Percentiles rank a stretch among this genome's conserved stretches.
phyloP scores from a whole-genome alignment of 2,113 vertebrate species.

The Morone chrysops region DNA sequence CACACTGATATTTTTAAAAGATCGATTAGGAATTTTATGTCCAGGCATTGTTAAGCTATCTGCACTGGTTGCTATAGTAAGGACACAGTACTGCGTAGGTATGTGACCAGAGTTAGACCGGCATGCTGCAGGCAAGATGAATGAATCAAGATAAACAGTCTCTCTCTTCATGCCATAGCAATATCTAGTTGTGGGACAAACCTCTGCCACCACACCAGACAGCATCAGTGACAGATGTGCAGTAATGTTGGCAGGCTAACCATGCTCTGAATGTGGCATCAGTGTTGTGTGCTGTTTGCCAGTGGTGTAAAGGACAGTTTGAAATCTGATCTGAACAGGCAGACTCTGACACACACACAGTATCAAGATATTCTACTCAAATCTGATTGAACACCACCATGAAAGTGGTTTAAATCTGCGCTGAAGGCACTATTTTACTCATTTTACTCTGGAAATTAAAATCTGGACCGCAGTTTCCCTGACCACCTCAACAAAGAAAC shows the following conservation, averaged over 20 bases:
- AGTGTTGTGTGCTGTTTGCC: constrained; percentile 23
- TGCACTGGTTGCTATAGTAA: constrained; percentile 27
- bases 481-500: constrained; percentile 19
- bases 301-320: constrained; percentile 39
- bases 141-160: constrained; percentile 1
- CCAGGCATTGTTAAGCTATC: constrained; percentile 13
- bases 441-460: constrained; percentile 12
- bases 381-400: constrained; percentile 20
- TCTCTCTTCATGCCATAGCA: constrained; percentile 6
- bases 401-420: no score
- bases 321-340: constrained; percentile 47
- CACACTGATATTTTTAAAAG: constrained; percentile 23
- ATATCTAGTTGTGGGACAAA: constrained; percentile 34
- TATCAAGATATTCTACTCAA: constrained; percentile 23
- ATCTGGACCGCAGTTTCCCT: constrained; percentile 10
- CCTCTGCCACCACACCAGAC: constrained; percentile 31
- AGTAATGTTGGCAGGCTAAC: constrained; percentile 46
- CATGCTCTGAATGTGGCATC: constrained; percentile 56
- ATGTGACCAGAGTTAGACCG: constrained; percentile 19
- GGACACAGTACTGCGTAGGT: constrained; percentile 19
- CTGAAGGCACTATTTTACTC: neutral
- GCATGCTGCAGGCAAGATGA: constrained; percentile 24
- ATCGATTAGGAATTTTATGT: constrained; percentile 18
- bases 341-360: constrained; percentile 21
- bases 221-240: constrained; percentile 50